Evolutionary conservation across 30 jellyfish, hydroid and myxozoan genomes (phyloP).

Genomic region (Aurelia coerulea): DNA sequence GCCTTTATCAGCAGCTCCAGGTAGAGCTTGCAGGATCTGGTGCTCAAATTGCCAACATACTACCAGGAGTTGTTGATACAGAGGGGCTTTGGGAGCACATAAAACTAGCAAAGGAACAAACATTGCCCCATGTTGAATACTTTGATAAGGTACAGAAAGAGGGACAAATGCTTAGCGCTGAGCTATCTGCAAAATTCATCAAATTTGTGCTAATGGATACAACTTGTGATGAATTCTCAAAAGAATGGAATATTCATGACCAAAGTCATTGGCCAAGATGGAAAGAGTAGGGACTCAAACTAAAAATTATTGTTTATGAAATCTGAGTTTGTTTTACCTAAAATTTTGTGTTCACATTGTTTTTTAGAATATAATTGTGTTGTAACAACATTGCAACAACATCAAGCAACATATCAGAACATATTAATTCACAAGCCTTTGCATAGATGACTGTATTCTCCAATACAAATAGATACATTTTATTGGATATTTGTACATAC

Average conservation of each 20-base stretch:
- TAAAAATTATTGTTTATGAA: too few relatives aligned
- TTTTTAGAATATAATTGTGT: too few relatives aligned
- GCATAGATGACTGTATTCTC: too few relatives aligned
- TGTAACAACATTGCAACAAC: too few relatives aligned
- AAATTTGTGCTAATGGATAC: conserved; percentile 20
- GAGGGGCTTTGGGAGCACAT: conserved; percentile 65
- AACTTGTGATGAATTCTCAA: conserved; percentile 25
- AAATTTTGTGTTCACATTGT: too few relatives aligned
- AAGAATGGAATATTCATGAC: conserved; percentile 29
- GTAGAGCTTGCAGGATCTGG: conserved; percentile 48
- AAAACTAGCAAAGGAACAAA: conserved; percentile 20
- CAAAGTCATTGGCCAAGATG: conserved; percentile 17
- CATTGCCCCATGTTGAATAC: conserved; percentile 49
- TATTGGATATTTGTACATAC: too few relatives aligned
- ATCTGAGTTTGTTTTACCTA: too few relatives aligned
- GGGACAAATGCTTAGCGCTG: conserved; percentile 33
- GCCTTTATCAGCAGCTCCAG: conserved; percentile 33
- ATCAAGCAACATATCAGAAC: too few relatives aligned
- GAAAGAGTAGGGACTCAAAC: background rate
- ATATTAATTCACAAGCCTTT: too few relatives aligned
- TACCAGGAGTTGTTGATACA: conserved; percentile 67
- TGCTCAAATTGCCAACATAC: conserved; percentile 52
- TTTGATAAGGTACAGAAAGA: conserved; percentile 44
- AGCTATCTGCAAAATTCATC: conserved; percentile 34
- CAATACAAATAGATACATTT: too few relatives aligned